Evolutionary conservation across 2,888 invertebrate species (phyloP).

Genomic region (Apoderus coryli): DNA sequence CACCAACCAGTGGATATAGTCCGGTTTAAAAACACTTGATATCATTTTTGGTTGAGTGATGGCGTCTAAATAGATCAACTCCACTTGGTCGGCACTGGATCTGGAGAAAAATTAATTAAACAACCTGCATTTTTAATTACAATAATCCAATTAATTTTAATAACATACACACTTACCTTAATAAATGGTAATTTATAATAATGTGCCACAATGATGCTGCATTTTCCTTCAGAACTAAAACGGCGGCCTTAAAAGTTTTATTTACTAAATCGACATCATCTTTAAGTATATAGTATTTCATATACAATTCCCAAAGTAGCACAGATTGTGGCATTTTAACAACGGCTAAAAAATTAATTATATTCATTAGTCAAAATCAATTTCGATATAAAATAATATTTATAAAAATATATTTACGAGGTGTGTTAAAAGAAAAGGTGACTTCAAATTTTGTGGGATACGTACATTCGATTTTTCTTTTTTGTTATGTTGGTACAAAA

Average conservation of each 20-base stretch:
- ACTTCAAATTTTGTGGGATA: too few species aligned
- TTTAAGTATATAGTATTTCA: conserved; percentile 34
- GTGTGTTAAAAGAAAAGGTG: too few species aligned
- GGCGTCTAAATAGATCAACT: conserved; percentile 32
- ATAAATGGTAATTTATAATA: conserved; percentile 27
- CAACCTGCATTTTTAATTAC: too few species aligned
- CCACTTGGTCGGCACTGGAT: conserved; percentile 28
- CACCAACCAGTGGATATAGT: conserved; percentile 42
- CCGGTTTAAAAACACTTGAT: conserved; percentile 41
- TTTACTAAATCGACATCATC: conserved; percentile 27
- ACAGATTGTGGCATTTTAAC: conserved; percentile 32
- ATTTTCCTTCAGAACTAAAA: conserved; percentile 26
- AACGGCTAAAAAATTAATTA: conserved; percentile 32
- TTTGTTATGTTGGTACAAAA: too few species aligned
- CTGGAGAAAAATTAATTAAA: too few species aligned
- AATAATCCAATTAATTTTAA: too few species aligned
- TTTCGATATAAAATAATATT: too few species aligned
- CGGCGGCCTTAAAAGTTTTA: conserved; percentile 24
- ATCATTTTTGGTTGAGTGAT: conserved; percentile 37
- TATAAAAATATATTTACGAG: too few species aligned
- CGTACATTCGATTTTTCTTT: too few species aligned
- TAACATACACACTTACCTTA: too few species aligned
- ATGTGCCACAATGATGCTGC: conserved; percentile 34
- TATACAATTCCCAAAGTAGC: conserved; percentile 37
- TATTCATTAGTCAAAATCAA: too few species aligned